Percentiles rank a stretch among this genome's conserved stretches.
Evolutionary conservation across 2,113 vertebrate species (phyloP).

Genomic region (Barnardius zonarius): DNA sequence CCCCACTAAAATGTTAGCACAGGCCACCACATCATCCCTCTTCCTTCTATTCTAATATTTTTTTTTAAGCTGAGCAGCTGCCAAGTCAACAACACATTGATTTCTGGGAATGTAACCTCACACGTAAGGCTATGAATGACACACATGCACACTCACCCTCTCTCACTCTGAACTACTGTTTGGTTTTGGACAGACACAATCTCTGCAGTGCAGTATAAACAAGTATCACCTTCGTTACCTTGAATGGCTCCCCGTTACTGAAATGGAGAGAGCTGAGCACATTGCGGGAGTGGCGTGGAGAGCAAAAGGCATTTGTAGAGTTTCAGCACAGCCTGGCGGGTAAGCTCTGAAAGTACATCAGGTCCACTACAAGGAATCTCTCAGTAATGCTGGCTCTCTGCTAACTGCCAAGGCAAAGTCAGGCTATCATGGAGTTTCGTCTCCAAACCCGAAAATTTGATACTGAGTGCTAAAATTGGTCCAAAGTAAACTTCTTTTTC

Average conservation of each 20-base stretch:
- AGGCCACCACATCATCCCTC: not conserved
- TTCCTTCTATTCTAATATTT: not conserved
- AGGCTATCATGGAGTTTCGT: not conserved
- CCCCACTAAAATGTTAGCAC: not conserved
- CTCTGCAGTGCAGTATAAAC: not conserved
- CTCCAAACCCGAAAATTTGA: not conserved
- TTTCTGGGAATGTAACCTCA: not conserved
- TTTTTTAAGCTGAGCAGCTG: not conserved
- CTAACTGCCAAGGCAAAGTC: not conserved
- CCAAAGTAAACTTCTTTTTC: not conserved
- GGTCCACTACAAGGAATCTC: not conserved
- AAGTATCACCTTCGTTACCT: not conserved
- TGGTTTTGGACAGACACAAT: not conserved
- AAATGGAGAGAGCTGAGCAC: not conserved
- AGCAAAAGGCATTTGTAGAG: slow-evolving; percentile 7
- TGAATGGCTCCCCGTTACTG: not conserved
- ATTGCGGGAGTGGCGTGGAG: not conserved
- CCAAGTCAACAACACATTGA: not conserved
- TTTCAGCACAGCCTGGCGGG: slow-evolving; percentile 70
- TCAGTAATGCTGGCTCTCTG: not conserved
- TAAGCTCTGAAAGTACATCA: not conserved
- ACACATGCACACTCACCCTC: accelerated
- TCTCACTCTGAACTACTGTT: not conserved
- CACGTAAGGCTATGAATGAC: not conserved
- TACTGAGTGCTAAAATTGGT: not conserved